Evolutionary conservation across 2,113 vertebrate species (phyloP).

Genomic region (Lethenteron reissneri): DNA sequence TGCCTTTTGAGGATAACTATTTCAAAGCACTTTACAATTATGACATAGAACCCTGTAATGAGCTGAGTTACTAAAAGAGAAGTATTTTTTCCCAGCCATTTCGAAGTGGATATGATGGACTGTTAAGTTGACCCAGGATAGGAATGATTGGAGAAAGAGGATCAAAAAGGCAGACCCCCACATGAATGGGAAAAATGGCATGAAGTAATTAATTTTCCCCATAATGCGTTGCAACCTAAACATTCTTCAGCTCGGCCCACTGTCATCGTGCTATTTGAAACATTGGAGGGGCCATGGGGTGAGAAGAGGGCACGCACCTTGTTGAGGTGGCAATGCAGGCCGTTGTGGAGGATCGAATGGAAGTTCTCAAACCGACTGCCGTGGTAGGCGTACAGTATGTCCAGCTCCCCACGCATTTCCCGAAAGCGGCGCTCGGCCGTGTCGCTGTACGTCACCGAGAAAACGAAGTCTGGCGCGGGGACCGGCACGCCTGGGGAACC

Average conservation of each 20-base stretch:
- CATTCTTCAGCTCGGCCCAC: slow-evolving; percentile 8
- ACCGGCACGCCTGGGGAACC: slow-evolving; percentile 29
- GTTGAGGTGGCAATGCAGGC: slow-evolving; percentile 86
- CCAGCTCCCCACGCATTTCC: slow-evolving; percentile 42
- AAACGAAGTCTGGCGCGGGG: slow-evolving; percentile 64
- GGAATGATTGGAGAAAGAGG: too few relatives aligned
- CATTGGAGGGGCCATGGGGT: too few relatives aligned
- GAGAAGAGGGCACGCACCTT: slow-evolving; percentile 28
- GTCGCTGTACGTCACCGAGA: slow-evolving; percentile 62
- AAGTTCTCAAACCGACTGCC: slow-evolving; percentile 94
- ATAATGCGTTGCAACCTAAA: neutral
- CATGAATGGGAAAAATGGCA: neutral
- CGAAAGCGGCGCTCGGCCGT: slow-evolving; percentile 57
- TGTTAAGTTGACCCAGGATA: too few relatives aligned
- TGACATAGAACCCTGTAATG: too few relatives aligned
- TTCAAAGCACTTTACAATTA: too few relatives aligned
- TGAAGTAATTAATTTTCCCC: neutral
- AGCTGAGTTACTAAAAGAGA: too few relatives aligned
- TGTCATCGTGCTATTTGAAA: too few relatives aligned
- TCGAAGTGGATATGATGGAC: too few relatives aligned
- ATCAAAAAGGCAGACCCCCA: too few relatives aligned
- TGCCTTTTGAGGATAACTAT: too few relatives aligned
- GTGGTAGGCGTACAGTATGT: slow-evolving; percentile 75
- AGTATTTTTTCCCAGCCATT: too few relatives aligned
- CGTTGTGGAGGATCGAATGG: slow-evolving; percentile 85